Conservation (phyloP, 2,888 invertebrate species). For the Pollenia amentaria region DNA sequence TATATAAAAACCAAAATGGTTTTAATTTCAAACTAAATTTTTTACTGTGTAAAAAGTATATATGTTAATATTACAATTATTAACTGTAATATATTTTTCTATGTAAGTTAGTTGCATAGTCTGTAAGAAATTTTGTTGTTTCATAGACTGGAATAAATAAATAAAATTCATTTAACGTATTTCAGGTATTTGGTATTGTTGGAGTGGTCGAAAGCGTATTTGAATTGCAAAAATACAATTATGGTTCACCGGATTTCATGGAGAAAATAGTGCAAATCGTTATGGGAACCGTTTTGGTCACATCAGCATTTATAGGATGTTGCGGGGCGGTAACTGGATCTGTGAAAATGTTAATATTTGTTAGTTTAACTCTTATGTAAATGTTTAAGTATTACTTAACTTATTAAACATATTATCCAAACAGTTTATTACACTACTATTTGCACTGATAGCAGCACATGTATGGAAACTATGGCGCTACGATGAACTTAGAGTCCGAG, state of each 20-base stretch:
- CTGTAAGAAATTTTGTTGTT: no score
- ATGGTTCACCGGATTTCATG: constrained; percentile 77
- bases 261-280: constrained; percentile 78
- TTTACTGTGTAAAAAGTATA: no score
- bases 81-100: no score
- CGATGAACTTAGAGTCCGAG: constrained; percentile 77
- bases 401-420: background rate
- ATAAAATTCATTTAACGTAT: no score
- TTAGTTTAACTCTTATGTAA: constrained; percentile 66
- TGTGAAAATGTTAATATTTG: constrained; percentile 78
- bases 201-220: constrained; percentile 78
- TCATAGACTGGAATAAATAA: no score
- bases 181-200: constrained; percentile 79
- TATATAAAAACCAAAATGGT: no score
- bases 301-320: constrained; percentile 80
- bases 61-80: no score
- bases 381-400: no score
- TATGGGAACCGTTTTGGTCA: constrained; percentile 76
- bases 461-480: constrained; percentile 79
- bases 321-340: constrained; percentile 80
- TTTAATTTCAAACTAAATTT: no score
- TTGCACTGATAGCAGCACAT: constrained; percentile 77
- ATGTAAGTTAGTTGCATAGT: no score
- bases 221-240: constrained; percentile 77
- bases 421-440: constrained; percentile 78